phyloP scores from a whole-genome alignment of 2,113 vertebrate species.

The Carettochelys insculpta region DNA sequence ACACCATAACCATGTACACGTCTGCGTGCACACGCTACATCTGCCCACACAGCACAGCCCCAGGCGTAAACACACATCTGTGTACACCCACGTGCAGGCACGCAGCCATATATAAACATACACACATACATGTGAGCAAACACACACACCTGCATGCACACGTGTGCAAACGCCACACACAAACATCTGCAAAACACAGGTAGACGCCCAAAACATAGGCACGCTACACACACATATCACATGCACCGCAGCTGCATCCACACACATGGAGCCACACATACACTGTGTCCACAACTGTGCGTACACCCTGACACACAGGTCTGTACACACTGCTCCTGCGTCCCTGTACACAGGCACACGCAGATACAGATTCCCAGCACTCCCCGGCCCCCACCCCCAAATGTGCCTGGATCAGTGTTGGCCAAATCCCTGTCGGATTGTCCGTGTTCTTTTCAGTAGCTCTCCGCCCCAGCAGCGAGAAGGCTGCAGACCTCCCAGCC shows the following conservation, averaged over 20 bases:
- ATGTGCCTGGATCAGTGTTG: not conserved
- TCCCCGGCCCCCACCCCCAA: not conserved
- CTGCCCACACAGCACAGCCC: not conserved
- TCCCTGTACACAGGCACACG: not conserved
- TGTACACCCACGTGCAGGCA: too few species aligned
- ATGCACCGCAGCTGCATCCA: not conserved
- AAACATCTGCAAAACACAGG: too few species aligned
- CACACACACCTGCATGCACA: too few species aligned
- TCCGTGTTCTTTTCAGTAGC: not conserved
- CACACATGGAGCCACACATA: not conserved
- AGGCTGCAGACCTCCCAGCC: not conserved
- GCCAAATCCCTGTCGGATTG: not conserved
- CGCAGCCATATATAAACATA: too few species aligned
- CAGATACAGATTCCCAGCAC: not conserved
- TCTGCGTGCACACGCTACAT: not conserved
- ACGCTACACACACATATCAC: not conserved
- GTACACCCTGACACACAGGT: too few species aligned
- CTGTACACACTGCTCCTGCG: not conserved
- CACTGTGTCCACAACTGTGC: not conserved
- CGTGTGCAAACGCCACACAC: too few species aligned
- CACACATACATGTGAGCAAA: too few species aligned
- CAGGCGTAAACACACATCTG: too few species aligned
- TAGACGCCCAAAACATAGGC: not conserved
- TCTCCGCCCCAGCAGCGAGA: not conserved
- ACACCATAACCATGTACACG: not conserved